A percentile compares a stretch with the other conserved stretches of the same genome.
Conservation (phyloP, 1,140 invertebrate genomes). For the Dermatophagoides farinae region DNA sequence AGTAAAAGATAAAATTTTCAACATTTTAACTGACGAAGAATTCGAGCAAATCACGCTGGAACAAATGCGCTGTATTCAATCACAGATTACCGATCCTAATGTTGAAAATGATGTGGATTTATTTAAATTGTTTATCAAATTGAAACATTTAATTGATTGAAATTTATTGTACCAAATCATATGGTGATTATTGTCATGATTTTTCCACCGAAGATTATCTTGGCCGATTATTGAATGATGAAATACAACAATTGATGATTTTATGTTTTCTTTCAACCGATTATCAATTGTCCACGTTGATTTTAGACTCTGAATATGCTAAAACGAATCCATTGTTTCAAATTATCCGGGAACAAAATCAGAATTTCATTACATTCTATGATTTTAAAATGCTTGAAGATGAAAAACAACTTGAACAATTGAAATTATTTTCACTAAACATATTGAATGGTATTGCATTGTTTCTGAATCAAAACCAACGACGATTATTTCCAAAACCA, state of each 20-base stretch:
- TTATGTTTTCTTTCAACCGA: neutral
- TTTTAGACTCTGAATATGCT: neutral
- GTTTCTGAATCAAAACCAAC: neutral
- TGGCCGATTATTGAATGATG: too few species aligned
- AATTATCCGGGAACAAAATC: neutral
- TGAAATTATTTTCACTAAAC: too few species aligned
- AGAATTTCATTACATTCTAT: too few species aligned
- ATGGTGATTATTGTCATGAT: neutral
- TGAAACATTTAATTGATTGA: neutral
- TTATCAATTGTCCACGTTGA: neutral
- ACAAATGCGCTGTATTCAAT: neutral
- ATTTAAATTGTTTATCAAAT: neutral
- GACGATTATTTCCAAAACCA: neutral
- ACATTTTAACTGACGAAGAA: constrained; percentile 8
- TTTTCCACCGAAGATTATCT: neutral
- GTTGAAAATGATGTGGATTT: neutral
- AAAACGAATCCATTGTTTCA: neutral
- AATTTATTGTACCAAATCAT: neutral
- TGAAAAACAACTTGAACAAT: too few species aligned
- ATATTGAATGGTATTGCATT: neutral
- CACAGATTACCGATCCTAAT: too few species aligned
- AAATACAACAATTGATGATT: too few species aligned
- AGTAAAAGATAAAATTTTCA: neutral
- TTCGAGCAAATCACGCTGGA: neutral
- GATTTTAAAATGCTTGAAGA: too few species aligned